phyloP scores from a whole-genome alignment of 2,797 vertebrate species.

The Halcyon leucocephala region DNA sequence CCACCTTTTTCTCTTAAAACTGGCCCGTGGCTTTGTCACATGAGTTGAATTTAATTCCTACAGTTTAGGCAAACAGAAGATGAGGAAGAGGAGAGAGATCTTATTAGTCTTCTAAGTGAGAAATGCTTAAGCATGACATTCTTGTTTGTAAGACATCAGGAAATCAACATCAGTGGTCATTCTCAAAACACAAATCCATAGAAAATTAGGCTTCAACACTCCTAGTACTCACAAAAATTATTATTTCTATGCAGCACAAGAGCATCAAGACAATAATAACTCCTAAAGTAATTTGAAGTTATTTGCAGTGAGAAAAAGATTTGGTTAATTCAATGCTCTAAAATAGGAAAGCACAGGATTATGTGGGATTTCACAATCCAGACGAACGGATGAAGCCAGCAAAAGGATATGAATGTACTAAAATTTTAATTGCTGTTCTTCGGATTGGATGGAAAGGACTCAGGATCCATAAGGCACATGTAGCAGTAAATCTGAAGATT shows the following conservation, averaged over 20 bases:
- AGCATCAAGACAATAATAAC: neutral
- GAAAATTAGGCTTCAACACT: neutral
- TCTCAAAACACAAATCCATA: neutral
- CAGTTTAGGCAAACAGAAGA: neutral
- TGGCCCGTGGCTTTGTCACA: neutral
- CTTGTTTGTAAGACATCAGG: neutral
- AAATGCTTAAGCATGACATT: neutral
- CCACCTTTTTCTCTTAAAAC: neutral
- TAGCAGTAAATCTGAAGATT: conserved; percentile 97
- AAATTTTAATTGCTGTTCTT: conserved; percentile 89
- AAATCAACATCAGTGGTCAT: neutral
- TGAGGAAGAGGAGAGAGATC: neutral
- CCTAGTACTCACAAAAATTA: neutral
- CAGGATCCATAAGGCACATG: conserved; percentile 91
- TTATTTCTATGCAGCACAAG: neutral
- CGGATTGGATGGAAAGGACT: conserved; percentile 92
- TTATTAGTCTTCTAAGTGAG: neutral
- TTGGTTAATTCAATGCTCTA: neutral
- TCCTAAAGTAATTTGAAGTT: neutral
- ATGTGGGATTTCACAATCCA: rapidly evolving
- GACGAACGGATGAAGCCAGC: neutral
- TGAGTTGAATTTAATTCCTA: neutral
- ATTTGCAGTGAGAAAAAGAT: neutral
- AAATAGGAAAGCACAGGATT: neutral
- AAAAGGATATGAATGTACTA: conserved; percentile 98